A percentile compares a stretch with the other conserved stretches of the same genome.
Conservation (phyloP, 2,797 vertebrate genomes). For the Poecile montanus region DNA sequence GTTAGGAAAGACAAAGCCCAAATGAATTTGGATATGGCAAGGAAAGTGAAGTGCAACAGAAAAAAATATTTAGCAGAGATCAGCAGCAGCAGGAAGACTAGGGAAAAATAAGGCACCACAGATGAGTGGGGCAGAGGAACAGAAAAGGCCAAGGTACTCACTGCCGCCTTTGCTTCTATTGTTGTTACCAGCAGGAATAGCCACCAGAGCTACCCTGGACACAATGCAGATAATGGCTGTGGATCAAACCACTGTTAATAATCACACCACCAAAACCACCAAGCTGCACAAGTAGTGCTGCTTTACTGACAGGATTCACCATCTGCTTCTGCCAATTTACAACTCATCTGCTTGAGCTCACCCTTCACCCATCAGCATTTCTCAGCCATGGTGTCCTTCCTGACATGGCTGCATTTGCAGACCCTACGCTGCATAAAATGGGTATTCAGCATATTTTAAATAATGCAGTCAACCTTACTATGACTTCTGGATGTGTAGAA, state of each 20-base stretch:
- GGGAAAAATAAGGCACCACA: neutral
- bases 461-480: neutral
- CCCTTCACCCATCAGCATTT: neutral
- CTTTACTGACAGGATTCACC: neutral
- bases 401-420: neutral
- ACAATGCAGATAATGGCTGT: neutral
- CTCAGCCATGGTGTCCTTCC: neutral
- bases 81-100: neutral
- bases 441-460: neutral
- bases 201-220: neutral
- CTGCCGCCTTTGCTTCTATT: neutral
- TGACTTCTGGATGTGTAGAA: neutral
- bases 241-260: neutral
- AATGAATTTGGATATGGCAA: neutral
- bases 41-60: neutral
- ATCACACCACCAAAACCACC: neutral
- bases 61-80: neutral
- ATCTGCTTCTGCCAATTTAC: neutral
- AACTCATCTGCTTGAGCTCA: neutral
- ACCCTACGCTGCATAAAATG: neutral
- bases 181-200: neutral
- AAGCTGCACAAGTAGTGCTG: neutral
- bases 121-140: neutral
- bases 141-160: neutral
- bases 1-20: neutral